Percentiles rank a stretch among this genome's conserved stretches.
phyloP scores from a whole-genome alignment of 2,888 invertebrate species.

The Hartigia nigra region DNA sequence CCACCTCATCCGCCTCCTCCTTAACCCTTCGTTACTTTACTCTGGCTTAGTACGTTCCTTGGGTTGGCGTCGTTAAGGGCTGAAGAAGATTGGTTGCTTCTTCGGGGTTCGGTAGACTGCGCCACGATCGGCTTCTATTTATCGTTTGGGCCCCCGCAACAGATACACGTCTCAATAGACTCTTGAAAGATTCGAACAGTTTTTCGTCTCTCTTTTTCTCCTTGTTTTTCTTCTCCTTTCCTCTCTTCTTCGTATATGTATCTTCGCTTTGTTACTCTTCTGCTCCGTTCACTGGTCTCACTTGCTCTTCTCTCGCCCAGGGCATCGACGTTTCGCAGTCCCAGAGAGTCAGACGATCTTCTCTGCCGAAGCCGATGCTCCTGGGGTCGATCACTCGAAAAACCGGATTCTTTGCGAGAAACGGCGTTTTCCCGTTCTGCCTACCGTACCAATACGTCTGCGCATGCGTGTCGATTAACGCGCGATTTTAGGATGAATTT shows the following conservation, averaged over 20 bases:
- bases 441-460: constrained; percentile 44
- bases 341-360: not conserved
- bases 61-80: constrained; percentile 41
- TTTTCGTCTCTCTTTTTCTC: not conserved
- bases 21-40: not conserved
- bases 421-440: constrained; percentile 58
- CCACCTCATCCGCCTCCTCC: not conserved
- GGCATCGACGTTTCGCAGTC: constrained; percentile 1
- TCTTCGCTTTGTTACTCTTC: not conserved
- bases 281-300: not conserved
- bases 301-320: not conserved
- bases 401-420: constrained; percentile 63
- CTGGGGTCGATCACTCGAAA: constrained; percentile 61
- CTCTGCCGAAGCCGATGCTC: not conserved
- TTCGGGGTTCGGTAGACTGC: constrained; percentile 27
- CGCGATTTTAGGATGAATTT: not conserved
- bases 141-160: constrained; percentile 36
- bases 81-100: constrained; percentile 51
- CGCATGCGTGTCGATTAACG: constrained; percentile 26
- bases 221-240: not conserved
- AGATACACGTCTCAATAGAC: constrained; percentile 55
- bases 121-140: constrained; percentile 40
- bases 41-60: not conserved
- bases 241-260: not conserved
- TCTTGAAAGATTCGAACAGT: not conserved